Percentiles rank a stretch among this genome's conserved stretches.
Conservation (phyloP, 2,113 vertebrate genomes). For the Chauna torquata region DNA sequence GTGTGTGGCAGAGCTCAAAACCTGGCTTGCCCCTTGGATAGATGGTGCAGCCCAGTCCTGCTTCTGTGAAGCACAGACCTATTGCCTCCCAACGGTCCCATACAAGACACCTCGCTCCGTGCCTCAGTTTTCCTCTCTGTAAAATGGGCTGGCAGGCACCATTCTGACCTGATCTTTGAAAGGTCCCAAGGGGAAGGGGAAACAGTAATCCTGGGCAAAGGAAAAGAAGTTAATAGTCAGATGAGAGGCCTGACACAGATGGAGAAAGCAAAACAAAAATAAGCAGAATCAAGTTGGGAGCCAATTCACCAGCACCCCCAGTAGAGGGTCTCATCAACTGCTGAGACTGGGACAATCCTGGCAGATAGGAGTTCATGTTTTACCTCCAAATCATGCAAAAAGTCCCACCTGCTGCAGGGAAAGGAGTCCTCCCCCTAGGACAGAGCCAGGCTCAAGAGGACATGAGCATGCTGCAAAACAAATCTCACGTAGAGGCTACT, state of each 20-base stretch:
- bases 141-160: background rate
- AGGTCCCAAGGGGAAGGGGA: background rate
- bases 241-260: background rate
- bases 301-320: background rate
- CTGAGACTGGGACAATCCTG: background rate
- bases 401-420: background rate
- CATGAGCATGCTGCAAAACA: background rate
- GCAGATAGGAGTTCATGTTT: background rate
- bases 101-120: rapidly evolving
- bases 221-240: background rate
- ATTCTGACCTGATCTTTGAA: background rate
- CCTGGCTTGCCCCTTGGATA: background rate
- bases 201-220: background rate
- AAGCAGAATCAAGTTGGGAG: background rate
- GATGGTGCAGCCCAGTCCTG: background rate
- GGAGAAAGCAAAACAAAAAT: background rate
- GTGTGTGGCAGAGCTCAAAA: rapidly evolving
- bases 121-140: background rate
- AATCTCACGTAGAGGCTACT: background rate
- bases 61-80: too few relatives aligned
- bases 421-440: background rate
- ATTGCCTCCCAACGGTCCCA: rapidly evolving
- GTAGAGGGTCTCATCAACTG: background rate
- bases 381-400: background rate
- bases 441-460: background rate